These are phyloP conservation scores for Brotula barbata DNA, from an alignment of 2,797 vertebrate species.

Conservation along the genomic window DNA sequence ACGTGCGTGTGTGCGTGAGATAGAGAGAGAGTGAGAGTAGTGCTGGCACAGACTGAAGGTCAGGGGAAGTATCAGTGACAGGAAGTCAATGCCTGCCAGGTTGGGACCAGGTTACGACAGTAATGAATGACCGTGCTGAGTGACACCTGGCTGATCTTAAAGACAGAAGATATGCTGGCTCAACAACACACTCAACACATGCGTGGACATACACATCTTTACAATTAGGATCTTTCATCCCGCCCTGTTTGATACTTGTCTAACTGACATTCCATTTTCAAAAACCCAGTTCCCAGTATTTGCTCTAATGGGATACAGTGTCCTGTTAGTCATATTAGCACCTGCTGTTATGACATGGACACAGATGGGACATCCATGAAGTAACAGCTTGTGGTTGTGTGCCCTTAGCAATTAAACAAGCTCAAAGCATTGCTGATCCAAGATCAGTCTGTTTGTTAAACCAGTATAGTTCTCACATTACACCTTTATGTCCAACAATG, in stretches of 20 bases:
- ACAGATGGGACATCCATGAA: slow-evolving; percentile 41
- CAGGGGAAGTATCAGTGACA: slow-evolving; percentile 90
- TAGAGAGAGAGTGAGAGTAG: slow-evolving; percentile 36
- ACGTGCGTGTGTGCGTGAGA: slow-evolving; percentile 1
- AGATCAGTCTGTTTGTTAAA: slow-evolving; percentile 1
- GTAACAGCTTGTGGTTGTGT: slow-evolving; percentile 16
- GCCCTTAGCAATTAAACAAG: slow-evolving; percentile 18
- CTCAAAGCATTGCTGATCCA: not conserved
- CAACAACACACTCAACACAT: slow-evolving; percentile 6
- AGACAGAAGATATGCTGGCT: slow-evolving; percentile 55
- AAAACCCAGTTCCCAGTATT: not conserved
- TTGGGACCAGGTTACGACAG: slow-evolving; percentile 79
- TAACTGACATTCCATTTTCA: not conserved
- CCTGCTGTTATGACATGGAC: slow-evolving; percentile 35
- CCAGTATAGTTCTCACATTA: not conserved
- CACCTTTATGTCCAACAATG: too few relatives aligned
- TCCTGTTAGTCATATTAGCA: slow-evolving; percentile 22
- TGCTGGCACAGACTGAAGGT: slow-evolving; percentile 82
- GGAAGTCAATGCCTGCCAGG: slow-evolving; percentile 81
- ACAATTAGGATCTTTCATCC: not conserved
- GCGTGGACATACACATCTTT: not conserved
- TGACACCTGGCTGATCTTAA: slow-evolving; percentile 80
- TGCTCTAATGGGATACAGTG: slow-evolving; percentile 6
- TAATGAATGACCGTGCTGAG: slow-evolving; percentile 82
- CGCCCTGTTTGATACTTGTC: not conserved